Conservation (phyloP, 1,140 invertebrate species). For the Magallana gigas region DNA sequence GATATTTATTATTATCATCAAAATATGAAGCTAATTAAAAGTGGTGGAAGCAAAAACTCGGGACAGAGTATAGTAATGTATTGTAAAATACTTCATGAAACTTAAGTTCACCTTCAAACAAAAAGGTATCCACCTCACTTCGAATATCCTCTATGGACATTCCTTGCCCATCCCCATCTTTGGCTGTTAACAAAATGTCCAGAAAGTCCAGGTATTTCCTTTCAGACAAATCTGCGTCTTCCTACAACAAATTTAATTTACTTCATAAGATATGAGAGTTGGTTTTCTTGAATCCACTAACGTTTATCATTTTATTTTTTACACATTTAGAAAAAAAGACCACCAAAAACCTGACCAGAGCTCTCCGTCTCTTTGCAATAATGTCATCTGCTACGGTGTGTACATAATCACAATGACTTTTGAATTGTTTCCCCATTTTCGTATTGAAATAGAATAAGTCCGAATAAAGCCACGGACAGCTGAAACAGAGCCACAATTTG, state of each 20-base stretch:
- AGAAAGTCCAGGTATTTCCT: conserved; percentile 57
- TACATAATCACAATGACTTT: conserved; percentile 59
- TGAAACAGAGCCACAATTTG: neutral
- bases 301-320: no score
- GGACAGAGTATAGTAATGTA: neutral
- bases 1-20: no score
- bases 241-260: neutral
- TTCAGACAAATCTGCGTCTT: neutral
- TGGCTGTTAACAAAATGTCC: conserved; percentile 59
- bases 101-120: conserved; percentile 62
- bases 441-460: conserved; percentile 60
- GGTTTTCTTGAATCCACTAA: no score
- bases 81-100: no score
- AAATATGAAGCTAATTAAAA: no score
- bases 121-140: conserved; percentile 76
- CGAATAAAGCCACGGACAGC: conserved; percentile 44
- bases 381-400: conserved; percentile 58
- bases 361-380: conserved; percentile 53
- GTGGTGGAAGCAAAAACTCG: no score
- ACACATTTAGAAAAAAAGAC: no score
- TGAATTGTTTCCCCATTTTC: conserved; percentile 55
- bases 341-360: conserved; percentile 48
- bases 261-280: no score
- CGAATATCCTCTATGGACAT: conserved; percentile 67
- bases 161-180: conserved; percentile 60